These are phyloP conservation scores for Drosophila siamana DNA, from an alignment of 2,888 invertebrate genomes.

Conservation along the genomic window DNA sequence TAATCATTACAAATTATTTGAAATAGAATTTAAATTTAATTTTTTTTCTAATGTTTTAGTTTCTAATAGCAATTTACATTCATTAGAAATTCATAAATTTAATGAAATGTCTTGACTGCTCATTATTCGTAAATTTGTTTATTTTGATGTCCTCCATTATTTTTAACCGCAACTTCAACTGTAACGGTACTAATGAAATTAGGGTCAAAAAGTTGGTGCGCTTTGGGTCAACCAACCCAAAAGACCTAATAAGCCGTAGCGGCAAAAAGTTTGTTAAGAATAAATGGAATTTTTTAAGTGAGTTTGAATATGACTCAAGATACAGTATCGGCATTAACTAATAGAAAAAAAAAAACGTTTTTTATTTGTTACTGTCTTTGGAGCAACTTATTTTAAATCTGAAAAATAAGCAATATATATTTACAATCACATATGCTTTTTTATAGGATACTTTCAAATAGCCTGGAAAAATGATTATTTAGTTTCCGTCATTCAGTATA, in stretches of 20 bases:
- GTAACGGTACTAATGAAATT: constrained; percentile 63
- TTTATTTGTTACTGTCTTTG: too few relatives aligned
- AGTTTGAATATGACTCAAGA: background rate
- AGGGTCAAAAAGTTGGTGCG: constrained; percentile 28
- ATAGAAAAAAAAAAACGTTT: too few relatives aligned
- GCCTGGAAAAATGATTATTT: too few relatives aligned
- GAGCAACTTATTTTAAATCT: too few relatives aligned
- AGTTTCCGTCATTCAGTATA: too few relatives aligned
- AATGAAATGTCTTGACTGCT: constrained; percentile 2
- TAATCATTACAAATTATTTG: background rate
- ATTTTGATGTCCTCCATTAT: constrained; percentile 47
- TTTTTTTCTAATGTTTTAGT: background rate
- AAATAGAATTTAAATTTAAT: background rate
- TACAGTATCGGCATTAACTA: background rate
- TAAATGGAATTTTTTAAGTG: constrained; percentile 43
- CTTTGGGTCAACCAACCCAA: constrained; percentile 26
- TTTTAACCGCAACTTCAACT: constrained; percentile 60
- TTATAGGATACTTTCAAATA: too few relatives aligned
- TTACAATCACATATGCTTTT: too few relatives aligned
- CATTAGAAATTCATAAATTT: constrained; percentile 13
- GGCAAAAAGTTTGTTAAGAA: constrained; percentile 33
- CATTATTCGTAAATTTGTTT: constrained; percentile 30
- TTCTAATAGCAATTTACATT: constrained; percentile 1
- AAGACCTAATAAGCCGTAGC: constrained; percentile 59
- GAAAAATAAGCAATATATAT: too few relatives aligned